These are phyloP conservation scores for Heliconius hewitsoni DNA, from an alignment of 1,140 invertebrate genomes.

Conservation along the genomic window DNA sequence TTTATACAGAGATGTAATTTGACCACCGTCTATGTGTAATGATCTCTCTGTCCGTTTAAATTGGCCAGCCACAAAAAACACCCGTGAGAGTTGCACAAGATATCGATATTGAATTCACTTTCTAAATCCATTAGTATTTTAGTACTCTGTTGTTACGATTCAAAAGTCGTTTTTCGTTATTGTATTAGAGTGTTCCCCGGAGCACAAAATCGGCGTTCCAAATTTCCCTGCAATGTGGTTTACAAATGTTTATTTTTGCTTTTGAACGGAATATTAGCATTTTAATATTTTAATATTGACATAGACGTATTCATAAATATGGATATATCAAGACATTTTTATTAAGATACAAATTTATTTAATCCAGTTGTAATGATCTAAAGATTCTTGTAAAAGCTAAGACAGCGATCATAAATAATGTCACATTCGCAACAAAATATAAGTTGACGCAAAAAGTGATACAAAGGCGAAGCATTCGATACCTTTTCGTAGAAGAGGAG, in stretches of 20 bases:
- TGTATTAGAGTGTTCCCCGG: conserved; percentile 40
- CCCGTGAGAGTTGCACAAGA: conserved; percentile 48
- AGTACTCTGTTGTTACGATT: conserved; percentile 22
- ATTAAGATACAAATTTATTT: neutral
- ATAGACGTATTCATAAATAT: too few relatives aligned
- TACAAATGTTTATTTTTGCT: conserved; percentile 42
- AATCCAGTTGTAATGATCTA: neutral
- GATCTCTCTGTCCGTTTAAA: conserved; percentile 48
- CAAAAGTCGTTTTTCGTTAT: conserved; percentile 37
- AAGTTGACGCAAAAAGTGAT: conserved; percentile 75
- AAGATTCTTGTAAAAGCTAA: conserved; percentile 43
- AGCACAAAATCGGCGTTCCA: conserved; percentile 43
- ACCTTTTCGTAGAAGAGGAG: conserved; percentile 78
- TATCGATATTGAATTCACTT: conserved; percentile 51
- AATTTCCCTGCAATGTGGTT: conserved; percentile 44
- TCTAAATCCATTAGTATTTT: conserved; percentile 47
- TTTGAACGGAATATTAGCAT: conserved; percentile 30
- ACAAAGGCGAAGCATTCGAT: conserved; percentile 80
- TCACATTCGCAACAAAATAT: conserved; percentile 66
- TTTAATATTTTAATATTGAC: neutral
- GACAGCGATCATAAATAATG: conserved; percentile 72
- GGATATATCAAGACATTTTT: too few relatives aligned
- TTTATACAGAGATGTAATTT: conserved; percentile 55
- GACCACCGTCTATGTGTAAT: conserved; percentile 43
- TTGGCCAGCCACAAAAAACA: conserved; percentile 54